Evolutionary conservation across 2,113 vertebrate species (phyloP), one percentile per base, ranked within the genome.

Genomic region (Sitta europaea): DNA sequence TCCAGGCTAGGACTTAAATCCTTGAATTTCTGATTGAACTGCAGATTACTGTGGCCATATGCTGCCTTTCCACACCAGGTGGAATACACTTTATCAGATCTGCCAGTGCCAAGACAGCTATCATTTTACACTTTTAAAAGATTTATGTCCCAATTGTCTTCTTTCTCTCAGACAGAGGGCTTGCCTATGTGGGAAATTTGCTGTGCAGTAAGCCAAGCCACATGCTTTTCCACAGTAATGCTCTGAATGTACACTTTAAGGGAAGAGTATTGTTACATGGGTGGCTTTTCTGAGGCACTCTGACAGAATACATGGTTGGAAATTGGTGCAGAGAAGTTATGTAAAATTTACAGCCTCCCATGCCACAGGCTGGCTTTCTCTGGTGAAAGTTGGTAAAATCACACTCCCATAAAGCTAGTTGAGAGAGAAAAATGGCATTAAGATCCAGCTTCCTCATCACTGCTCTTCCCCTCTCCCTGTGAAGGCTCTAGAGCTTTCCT

Each of bases 71-170:
- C 84, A 96, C 89, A 94, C 88, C 96, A 96, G 95, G 96, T 96
- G 95, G 95, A 93, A 93, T 85, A 91, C 43, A 85, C 91, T 95
- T 93, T 79, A 95, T 95, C 95, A 94, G 90, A 89, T 79, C 70
- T 91, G 84, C 90, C 81, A 91, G 38, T 79, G 89, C 90, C 84
- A 96, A 96, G 89, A 91, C 89, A 97, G 91, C 91, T 92, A 92
- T 96, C 93, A 93, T 95, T 97, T 97, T 94, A 95, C 91, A 95
- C 53, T 89, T 92, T 82, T 76, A 73, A 57, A 96, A 95, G 91
- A 96, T 96, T 96, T 91, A 96, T 96, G 62, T 22, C 62, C 50
- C 87, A 87, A 82, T 95, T 82, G 84, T 94, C 94, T 73, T 95
- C 57, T 65, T 75, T 78, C 61, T 85, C 25, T 89, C 91, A 92